These are phyloP conservation scores for Pao palembangensis DNA, from an alignment of 2,113 vertebrate genomes.

Conservation along the genomic window DNA sequence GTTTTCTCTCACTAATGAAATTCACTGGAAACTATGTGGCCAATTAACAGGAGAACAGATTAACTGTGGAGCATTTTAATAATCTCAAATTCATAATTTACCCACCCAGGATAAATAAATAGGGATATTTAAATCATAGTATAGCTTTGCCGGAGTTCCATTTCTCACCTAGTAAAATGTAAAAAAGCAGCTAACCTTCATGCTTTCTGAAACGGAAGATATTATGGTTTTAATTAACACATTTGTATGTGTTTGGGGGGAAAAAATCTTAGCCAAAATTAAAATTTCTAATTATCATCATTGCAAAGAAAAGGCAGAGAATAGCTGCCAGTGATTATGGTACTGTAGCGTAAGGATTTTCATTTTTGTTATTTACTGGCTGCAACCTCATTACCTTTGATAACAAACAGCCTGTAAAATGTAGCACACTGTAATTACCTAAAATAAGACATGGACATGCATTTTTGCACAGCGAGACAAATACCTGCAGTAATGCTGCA, in stretches of 20 bases:
- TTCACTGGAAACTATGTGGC: slow-evolving; percentile 63
- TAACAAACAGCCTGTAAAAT: slow-evolving; percentile 17
- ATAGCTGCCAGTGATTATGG: slow-evolving; percentile 14
- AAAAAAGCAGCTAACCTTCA: slow-evolving; percentile 44
- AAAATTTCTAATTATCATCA: slow-evolving; percentile 45
- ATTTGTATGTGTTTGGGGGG: slow-evolving; percentile 37
- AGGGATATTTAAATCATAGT: slow-evolving; percentile 23
- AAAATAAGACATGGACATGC: slow-evolving; percentile 11
- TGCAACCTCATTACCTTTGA: slow-evolving; percentile 23
- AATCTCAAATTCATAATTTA: slow-evolving; percentile 38
- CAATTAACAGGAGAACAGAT: slow-evolving; percentile 66
- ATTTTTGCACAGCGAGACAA: slow-evolving; percentile 10
- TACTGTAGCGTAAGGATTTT: neutral
- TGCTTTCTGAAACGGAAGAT: slow-evolving; percentile 26
- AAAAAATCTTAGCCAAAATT: slow-evolving; percentile 35
- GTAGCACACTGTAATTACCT: slow-evolving; percentile 23
- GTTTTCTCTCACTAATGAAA: slow-evolving; percentile 56
- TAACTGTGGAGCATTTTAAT: slow-evolving; percentile 59
- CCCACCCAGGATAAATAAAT: slow-evolving; percentile 50
- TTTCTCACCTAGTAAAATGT: slow-evolving; percentile 10
- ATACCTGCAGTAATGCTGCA: slow-evolving; percentile 2
- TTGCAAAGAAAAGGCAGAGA: slow-evolving; percentile 13
- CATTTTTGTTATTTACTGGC: slow-evolving; percentile 19
- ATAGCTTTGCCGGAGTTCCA: neutral
- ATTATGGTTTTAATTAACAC: slow-evolving; percentile 60